Conservation (phyloP, 2,797 vertebrate genomes). For the Fistularia commersonii region DNA sequence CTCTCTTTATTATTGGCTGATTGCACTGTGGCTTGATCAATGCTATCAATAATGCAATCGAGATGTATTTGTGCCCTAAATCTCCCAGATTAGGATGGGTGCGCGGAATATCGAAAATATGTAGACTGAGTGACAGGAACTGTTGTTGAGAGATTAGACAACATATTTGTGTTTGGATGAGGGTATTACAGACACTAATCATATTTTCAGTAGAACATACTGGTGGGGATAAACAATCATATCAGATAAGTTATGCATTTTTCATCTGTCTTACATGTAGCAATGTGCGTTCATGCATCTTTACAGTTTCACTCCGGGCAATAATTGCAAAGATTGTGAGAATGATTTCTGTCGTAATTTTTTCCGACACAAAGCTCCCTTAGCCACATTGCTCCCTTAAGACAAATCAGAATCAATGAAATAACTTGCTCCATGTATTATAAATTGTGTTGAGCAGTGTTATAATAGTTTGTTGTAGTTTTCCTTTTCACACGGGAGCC, state of each 20-base stretch:
- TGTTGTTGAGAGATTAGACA: conserved; percentile 17
- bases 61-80: conserved; percentile 43
- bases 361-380: conserved; percentile 19
- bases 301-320: conserved; percentile 34
- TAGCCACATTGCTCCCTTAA: conserved; percentile 36
- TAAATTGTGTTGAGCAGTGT: conserved; percentile 56
- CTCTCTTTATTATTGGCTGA: no score
- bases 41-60: conserved; percentile 50
- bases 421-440: conserved; percentile 47
- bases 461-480: conserved; percentile 29
- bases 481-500: conserved; percentile 51
- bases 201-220: conserved; percentile 14
- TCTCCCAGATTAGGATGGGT: conserved; percentile 27
- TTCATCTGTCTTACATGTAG: conserved; percentile 25
- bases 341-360: conserved; percentile 38
- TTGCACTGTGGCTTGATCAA: conserved; percentile 23
- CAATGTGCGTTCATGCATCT: conserved; percentile 32
- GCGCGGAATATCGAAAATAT: conserved; percentile 36
- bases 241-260: conserved; percentile 17
- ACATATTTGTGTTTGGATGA: conserved; percentile 15
- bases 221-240: conserved; percentile 10
- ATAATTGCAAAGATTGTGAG: conserved; percentile 50
- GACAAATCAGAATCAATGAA: conserved; percentile 62
- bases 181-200: background rate
- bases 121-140: conserved; percentile 16